A percentile compares a stretch with the other conserved stretches of the same genome.
Evolutionary conservation across 2,888 invertebrate genomes (phyloP).

Genomic region (Malthinus seriepunctatus): DNA sequence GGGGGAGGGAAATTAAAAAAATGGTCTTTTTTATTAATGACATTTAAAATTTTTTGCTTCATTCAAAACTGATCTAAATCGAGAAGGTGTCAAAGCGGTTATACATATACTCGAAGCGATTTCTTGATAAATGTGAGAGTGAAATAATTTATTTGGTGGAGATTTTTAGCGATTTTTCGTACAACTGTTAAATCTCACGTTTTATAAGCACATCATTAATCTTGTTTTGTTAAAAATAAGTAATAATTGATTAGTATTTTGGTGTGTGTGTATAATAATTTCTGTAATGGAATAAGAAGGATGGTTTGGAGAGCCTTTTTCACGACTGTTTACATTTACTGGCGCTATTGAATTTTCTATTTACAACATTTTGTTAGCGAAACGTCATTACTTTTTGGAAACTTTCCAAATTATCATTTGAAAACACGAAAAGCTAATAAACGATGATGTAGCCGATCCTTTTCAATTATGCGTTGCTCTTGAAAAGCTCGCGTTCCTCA

Average conservation of each 20-base stretch:
- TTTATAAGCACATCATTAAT: neutral
- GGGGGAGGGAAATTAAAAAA: no score
- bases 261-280: neutral
- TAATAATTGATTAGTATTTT: neutral
- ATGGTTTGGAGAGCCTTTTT: neutral
- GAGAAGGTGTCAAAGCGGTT: no score
- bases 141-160: no score
- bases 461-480: neutral
- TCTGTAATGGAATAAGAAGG: neutral
- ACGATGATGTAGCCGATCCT: slow-evolving; percentile 2
- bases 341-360: slow-evolving; percentile 15
- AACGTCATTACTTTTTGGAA: slow-evolving; percentile 11
- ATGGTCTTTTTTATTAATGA: no score
- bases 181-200: neutral
- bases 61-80: no score
- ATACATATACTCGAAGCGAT: no score
- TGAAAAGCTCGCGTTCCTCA: neutral
- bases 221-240: neutral
- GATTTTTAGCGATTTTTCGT: no score
- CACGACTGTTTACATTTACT: slow-evolving; percentile 9
- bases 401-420: slow-evolving; percentile 9
- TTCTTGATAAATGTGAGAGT: no score
- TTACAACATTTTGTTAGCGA: slow-evolving; percentile 12
- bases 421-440: slow-evolving; percentile 11
- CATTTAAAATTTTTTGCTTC: no score